Base-by-base conservation (phyloP, 2,113 vertebrate species). In the Rhynchomys soricoides region DNA sequence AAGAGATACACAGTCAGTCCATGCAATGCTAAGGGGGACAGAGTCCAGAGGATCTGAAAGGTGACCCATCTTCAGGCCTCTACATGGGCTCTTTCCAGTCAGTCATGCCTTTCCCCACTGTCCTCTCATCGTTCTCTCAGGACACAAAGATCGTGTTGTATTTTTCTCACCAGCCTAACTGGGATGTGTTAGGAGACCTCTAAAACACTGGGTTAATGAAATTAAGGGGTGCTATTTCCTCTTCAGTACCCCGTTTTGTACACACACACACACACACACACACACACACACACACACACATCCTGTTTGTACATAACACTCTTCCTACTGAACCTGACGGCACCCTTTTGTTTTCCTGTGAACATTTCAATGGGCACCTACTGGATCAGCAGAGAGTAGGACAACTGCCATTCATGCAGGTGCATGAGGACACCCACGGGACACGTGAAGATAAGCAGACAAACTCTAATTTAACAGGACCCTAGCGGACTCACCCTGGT, bases 401-500 rank as follows among this genome's bases (percentile, higher is more conserved):
- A 7, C 11, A 16, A 0, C 21, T 16, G 3, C 19, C 19, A 8
- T 0, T 26, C 17, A 8, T 0, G 13, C 13, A 13, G 17, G 21
- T 8, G 19, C 34, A 0, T 31, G 9, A 50, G 40, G 68, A 34
- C 2, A 17, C 7, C 7, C 0, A 52, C 0, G 37, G 50, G 62
- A 48, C 7, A 3, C 37, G 15, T 0, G 17, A 29, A 59, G 50
- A 66, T 19, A 81, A 66, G 12, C 6, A 45, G 55, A 31, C n/a
- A 1, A 1, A 37, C n/a, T 11, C 34, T 87, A 50, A 7, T 34
- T 55, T 29, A 48, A 68, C 21, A 66, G n/a, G 62, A 91, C 85
- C 68, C 92, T 92, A 26, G 92, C 95, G 85, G 79, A 95, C 99
- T 99, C 99, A 99, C 99, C 99, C 99, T 98, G 98, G 98, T 98